Base-by-base conservation (phyloP, 1,140 invertebrate genomes). In the Centruroides sculpturatus region DNA sequence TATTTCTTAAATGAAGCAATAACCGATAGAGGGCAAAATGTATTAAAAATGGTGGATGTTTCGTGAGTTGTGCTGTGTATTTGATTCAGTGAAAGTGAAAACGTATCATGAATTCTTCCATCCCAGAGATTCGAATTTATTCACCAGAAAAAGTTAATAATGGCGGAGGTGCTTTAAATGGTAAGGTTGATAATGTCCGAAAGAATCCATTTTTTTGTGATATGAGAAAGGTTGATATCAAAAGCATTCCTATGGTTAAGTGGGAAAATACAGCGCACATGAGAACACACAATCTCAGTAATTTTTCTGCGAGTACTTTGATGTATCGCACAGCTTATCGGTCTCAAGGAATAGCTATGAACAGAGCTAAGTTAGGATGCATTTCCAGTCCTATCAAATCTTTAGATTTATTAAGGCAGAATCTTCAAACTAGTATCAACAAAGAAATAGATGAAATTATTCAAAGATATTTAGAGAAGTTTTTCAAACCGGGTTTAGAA, bases 401-500 rank as follows among this genome's bases (percentile, higher is more conserved):
- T 7, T 72, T 88, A 50, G 85, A 87, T 70, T 76, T 87, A 55
- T 68, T 89, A 34, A 70, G 85, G 59, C 83, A 84, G 71, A 86
- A 84, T 67, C 74, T 89, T 66, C 86, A 89, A 72, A 79, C 78
- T 63, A 78, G 79, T 58, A 84, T 88, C 35, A 87, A 87, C 67
- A 82, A 83, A 69, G 86, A 89, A 71, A 84, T 89, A 63, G 82
- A 86, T 74, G 77, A 66, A 47, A 59, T 70, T n/a, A 64, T 70
- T 35, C 67, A 69, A 59, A 68, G 66, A 55, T 70, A 70, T 57
- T 51, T 67, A 23, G 62, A 76, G 69, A 72, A 70, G 66, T 78
- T 70, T 64, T 87, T 89, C 73, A 81, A 83, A 65, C 84, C 85
- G 62, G 86, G 84, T 48, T 80, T 88, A n/a, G 80, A 82, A 60